phyloP scores from a whole-genome alignment of 2,797 vertebrate species.

The Acrossocheilus wenchowensis region DNA sequence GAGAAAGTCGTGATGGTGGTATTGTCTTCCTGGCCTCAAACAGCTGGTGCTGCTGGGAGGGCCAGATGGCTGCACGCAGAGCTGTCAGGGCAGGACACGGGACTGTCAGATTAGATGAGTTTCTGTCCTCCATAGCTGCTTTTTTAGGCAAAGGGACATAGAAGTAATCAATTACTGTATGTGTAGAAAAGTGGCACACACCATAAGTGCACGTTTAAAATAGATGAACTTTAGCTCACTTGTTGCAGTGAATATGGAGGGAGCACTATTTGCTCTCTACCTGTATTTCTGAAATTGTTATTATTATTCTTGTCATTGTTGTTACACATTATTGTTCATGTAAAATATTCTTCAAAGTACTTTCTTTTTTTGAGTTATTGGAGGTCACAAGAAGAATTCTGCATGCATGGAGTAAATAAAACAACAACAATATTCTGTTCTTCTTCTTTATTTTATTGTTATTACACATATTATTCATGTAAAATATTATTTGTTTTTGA shows the following conservation, averaged over 20 bases:
- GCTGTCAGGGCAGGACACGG: constrained; percentile 34
- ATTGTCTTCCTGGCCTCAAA: constrained; percentile 66
- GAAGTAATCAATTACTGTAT: not conserved
- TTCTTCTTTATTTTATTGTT: not conserved
- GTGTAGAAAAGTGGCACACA: not conserved
- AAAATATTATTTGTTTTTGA: not conserved
- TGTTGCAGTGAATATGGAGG: not conserved
- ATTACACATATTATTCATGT: not conserved
- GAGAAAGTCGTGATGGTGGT: constrained; percentile 59
- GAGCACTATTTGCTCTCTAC: not conserved
- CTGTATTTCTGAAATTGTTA: not conserved
- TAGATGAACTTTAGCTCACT: not conserved
- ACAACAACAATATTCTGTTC: too few species aligned
- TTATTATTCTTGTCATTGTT: not conserved
- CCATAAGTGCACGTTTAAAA: not conserved
- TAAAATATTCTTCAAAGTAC: not conserved
- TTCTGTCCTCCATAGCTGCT: constrained; percentile 19
- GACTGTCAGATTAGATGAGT: constrained; percentile 56
- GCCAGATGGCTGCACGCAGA: constrained; percentile 73
- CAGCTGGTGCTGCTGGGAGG: constrained; percentile 75
- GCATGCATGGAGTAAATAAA: too few species aligned
- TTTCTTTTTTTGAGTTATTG: not conserved
- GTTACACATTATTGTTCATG: not conserved
- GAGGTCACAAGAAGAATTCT: not conserved
- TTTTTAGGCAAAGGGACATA: not conserved